Base-by-base conservation (phyloP, 2,888 invertebrate genomes). In the Copidosoma aretas region DNA sequence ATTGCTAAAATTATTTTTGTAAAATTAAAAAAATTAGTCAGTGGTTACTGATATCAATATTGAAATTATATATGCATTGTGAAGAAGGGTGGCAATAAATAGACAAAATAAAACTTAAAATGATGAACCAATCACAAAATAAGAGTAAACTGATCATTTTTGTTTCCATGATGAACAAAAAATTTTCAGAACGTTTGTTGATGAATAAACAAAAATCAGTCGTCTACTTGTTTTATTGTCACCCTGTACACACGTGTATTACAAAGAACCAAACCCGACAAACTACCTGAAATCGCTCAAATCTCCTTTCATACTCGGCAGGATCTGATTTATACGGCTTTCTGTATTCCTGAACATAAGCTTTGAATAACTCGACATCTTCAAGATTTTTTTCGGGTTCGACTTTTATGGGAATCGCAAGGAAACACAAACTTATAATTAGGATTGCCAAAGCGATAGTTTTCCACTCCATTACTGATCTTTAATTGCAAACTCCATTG, bases 291-390 rank as follows among this genome's bases (percentile, higher is more conserved):
- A 86, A 86, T 70, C 78, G 80, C 53, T 80, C 71, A 71, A 85
- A 85, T 76, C 85, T 81, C 56, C 75, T 75, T 19, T 80, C 76
- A 71, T 84, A 86, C 74, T 86, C 86, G 10, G 74, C 75, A 1
- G 84, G 80, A 68, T 84, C 77, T 73, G 83, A 74, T 69, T 73
- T 79, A 75, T 89, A 89, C 14, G 85, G 82, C 80, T 87, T 89
- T 71, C 88, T 86, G 73, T 84, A 88, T 54, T 81, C 80, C 17
- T 76, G 70, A 19, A 88, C 80, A 73, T 86, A 89, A 61, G 80
- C 78, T 68, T 84, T 75, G 77, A 89, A 89, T 32, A 85, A 74
- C 58, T 77, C 75, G n/a, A 81, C 75, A 66, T 84, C 79, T 60
- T 81, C 61, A 17, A 39, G 17, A 25, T 70, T 70, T 3, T 70